Base-by-base conservation (phyloP, 2,888 invertebrate species). In the Elmis aenea region DNA sequence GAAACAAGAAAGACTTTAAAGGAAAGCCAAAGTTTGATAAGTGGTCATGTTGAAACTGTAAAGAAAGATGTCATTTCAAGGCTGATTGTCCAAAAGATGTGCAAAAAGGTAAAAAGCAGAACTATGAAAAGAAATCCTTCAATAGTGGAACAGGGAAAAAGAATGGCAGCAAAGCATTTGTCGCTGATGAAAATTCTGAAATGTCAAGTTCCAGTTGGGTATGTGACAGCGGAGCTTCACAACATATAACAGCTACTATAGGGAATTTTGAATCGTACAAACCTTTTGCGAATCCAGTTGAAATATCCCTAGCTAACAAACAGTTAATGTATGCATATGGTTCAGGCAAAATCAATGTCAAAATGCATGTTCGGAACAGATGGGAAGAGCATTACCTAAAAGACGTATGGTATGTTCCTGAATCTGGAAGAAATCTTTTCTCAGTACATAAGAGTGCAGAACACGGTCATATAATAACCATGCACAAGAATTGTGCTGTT, bases 381-480 rank as follows among this genome's bases (percentile, higher is more conserved):
- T n/a, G n/a, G n/a, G n/a, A n/a, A n/a, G n/a, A n/a, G n/a, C n/a
- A n/a, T n/a, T n/a, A n/a, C n/a, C n/a, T 23, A 11, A 9, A n/a
- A 5, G 23, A 23, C n/a, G 23, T 23, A n/a, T 5, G 23, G n/a
- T 23, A 23, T 23, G 23, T 23, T 9, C 25, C 25, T 13, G 10
- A 25, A 9, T 11, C 10, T 11, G 11, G 25, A 13, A n/a, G 25
- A 25, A 25, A 9, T 25, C 13, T 11, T 11, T 25, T 25, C n/a
- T n/a, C n/a, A n/a, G n/a, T n/a, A n/a, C n/a, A n/a, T 25, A 11
- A 13, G 25, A 10, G 25, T 13, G 3, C 25, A 6, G 25, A 3
- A 25, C 10, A 13, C 8, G 10, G 25, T 8, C n/a, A 25, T 9
- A 25, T 13, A 25, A 25, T 25, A 8, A 25, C 5, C 11, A 25